Base-by-base conservation (phyloP, 2,113 vertebrate species). In the Protobothrops flavoviridis region DNA sequence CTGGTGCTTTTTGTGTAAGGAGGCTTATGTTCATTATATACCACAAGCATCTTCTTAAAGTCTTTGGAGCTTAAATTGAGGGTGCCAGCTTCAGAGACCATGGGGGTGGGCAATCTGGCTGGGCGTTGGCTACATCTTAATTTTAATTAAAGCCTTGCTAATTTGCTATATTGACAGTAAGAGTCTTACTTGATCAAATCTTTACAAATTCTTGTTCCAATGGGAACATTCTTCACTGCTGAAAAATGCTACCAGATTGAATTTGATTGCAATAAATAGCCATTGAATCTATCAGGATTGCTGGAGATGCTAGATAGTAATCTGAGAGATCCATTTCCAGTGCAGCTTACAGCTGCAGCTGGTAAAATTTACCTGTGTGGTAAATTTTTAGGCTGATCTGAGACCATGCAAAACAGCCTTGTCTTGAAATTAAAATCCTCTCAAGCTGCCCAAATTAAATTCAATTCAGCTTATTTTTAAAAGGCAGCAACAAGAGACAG, bases 11-110 rank as follows among this genome's bases (percentile, higher is more conserved):
- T 56, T 48, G 64, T 0, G 3, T 88, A 43, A 94, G 21, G 12
- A 86, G 24, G 1, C 57, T 93, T 95, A 64, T 50, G 26, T 29
- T 74, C 13, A 3, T 85, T 91, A 17, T 39, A 57, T 39, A 69
- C 52, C 0, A 1, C 85, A 93, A 56, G 53, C 1, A 52, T 94
- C 48, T 94, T 90, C 50, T 94, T 90, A 90, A 94, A 92, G 50
- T 26, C 53, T 52, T 87, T 88, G 61, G 6, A 87, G 57, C 29
- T 92, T 87, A 87, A 93, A 90, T 8, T 48, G 12, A 1, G 56
- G 45, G 2, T n/a, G 92, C 61, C 39, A 92, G 23, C 29, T 93
- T 89, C 91, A 87, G 90, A 94, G 95, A 0, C 53, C 88, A 56
- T 21, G 87, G 53, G 0, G 0, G 56, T 69, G 8, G 45, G 17